phyloP scores from a whole-genome alignment of 2,888 invertebrate species.

The Heteropelma amictum region DNA sequence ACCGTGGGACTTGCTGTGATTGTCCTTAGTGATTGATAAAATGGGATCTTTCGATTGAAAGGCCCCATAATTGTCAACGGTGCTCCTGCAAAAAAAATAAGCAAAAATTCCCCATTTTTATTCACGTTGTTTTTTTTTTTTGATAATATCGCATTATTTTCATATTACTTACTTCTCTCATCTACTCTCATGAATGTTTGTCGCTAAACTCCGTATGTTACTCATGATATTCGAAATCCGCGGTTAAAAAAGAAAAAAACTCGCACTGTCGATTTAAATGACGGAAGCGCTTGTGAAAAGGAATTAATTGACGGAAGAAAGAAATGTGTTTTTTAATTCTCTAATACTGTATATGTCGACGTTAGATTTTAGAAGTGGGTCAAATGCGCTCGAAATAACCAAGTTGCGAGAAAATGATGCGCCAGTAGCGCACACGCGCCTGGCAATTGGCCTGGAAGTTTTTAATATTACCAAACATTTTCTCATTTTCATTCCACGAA shows the following conservation, averaged over 20 bases:
- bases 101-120: background rate
- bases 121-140: background rate
- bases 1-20: slow-evolving; percentile 69
- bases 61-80: slow-evolving; percentile 74
- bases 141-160: background rate
- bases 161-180: background rate
- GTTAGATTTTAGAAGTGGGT: slow-evolving; percentile 48
- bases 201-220: too few species aligned
- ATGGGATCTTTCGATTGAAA: slow-evolving; percentile 80
- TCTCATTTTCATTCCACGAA: slow-evolving; percentile 30
- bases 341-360: slow-evolving; percentile 6
- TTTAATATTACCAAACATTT: slow-evolving; percentile 42
- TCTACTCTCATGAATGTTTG: too few species aligned
- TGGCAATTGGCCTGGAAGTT: slow-evolving; percentile 53
- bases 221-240: too few species aligned
- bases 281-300: too few species aligned
- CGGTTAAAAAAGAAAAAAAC: too few species aligned
- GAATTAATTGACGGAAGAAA: too few species aligned
- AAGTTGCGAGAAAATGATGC: slow-evolving; percentile 52
- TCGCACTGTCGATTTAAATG: too few species aligned
- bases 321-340: too few species aligned
- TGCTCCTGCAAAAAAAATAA: slow-evolving; percentile 61
- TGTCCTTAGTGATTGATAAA: slow-evolving; percentile 75
- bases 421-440: slow-evolving; percentile 42
- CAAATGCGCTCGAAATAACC: slow-evolving; percentile 53